Conservation (phyloP, 2,888 invertebrate genomes). For the Petrolisthes manimaculis region DNA sequence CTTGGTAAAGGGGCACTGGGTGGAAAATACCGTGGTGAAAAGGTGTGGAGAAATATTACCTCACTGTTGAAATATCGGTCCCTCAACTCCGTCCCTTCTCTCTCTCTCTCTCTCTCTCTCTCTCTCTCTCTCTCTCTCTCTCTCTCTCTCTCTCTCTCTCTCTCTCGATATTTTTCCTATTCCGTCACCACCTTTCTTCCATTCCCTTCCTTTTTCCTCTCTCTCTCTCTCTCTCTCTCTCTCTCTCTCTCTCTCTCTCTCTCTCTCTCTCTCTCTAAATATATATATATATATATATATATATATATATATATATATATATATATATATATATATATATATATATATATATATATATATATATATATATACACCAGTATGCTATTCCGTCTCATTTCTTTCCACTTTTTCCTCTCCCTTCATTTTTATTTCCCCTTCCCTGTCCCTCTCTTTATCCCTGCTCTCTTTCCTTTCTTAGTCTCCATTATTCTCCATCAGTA, state of each 20-base stretch:
- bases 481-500: neutral
- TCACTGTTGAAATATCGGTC: neutral
- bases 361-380: neutral
- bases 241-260: neutral
- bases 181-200: neutral
- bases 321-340: neutral
- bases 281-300: neutral
- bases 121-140: slow-evolving; percentile 8
- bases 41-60: neutral
- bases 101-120: slow-evolving; percentile 11
- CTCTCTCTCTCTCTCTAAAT: neutral
- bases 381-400: neutral
- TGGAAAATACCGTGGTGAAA: neutral
- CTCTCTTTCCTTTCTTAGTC: neutral
- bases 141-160: too few relatives aligned
- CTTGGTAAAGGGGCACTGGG: neutral
- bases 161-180: neutral
- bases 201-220: neutral
- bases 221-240: neutral
- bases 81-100: neutral
- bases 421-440: neutral
- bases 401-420: neutral
- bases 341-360: neutral
- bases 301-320: neutral
- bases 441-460: neutral